Evolutionary conservation across 2,797 vertebrate species (phyloP).

Genomic region (Salmo trutta): DNA sequence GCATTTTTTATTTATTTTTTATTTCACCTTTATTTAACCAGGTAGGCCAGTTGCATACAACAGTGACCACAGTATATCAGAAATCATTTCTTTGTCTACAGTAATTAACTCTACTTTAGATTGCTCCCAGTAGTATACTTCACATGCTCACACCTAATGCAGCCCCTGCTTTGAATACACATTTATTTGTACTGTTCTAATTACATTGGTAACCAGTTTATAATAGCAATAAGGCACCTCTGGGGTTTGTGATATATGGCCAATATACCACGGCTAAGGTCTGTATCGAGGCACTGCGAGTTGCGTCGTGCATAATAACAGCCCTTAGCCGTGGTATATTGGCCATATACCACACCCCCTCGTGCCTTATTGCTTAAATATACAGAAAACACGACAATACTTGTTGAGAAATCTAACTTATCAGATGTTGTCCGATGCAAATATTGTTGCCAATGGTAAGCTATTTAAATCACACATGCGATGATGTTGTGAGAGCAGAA

Average conservation of each 20-base stretch:
- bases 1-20: not conserved
- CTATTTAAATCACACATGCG: slow-evolving; percentile 44
- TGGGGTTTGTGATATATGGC: too few species aligned
- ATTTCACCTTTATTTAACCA: too few species aligned
- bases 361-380: not conserved
- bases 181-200: not conserved
- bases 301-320: too few species aligned
- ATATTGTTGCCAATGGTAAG: slow-evolving; percentile 32
- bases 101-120: slow-evolving; percentile 31
- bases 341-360: too few species aligned
- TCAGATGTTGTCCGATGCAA: slow-evolving; percentile 35
- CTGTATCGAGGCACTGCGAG: too few species aligned
- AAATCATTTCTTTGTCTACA: slow-evolving; percentile 27
- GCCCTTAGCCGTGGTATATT: too few species aligned
- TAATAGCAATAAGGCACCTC: too few species aligned
- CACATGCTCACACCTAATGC: slow-evolving; percentile 32
- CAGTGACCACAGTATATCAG: slow-evolving; percentile 29
- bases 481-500: slow-evolving; percentile 32
- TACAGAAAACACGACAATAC: slow-evolving; percentile 7
- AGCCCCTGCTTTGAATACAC: slow-evolving; percentile 33
- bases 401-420: slow-evolving; percentile 23
- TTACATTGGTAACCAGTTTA: too few species aligned
- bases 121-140: slow-evolving; percentile 18
- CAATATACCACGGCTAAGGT: too few species aligned
- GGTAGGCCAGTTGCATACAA: slow-evolving; percentile 6